phyloP scores from a whole-genome alignment of 2,113 vertebrate genomes.

The Serilophus lunatus region DNA sequence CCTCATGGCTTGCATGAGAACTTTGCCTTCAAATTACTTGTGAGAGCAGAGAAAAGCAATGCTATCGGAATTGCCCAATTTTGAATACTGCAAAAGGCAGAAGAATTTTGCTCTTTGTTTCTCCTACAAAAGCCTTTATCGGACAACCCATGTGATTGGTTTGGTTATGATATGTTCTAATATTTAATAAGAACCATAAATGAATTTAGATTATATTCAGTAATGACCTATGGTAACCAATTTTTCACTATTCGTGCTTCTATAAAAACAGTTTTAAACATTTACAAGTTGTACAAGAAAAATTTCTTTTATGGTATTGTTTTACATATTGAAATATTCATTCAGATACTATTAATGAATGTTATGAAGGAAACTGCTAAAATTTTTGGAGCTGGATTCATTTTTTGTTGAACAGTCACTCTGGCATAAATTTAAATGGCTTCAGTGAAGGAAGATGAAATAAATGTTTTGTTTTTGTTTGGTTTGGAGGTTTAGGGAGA shows the following conservation, averaged over 20 bases:
- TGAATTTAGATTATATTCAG: not conserved
- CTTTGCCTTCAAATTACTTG: constrained; percentile 17
- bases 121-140: not conserved
- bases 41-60: not conserved
- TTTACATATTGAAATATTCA: not conserved
- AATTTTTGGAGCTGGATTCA: not conserved
- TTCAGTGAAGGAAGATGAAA: not conserved
- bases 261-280: not conserved
- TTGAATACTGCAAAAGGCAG: not conserved
- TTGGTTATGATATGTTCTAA: not conserved
- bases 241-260: not conserved
- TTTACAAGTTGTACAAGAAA: not conserved
- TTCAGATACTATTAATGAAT: not conserved
- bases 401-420: not conserved
- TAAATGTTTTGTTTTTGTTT: not conserved
- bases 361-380: not conserved
- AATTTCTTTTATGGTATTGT: not conserved
- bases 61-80: not conserved
- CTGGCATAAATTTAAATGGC: not conserved
- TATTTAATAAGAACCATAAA: not conserved
- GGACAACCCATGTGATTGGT: not conserved
- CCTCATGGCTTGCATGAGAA: not conserved
- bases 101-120: not conserved
- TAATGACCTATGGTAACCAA: not conserved
- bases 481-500: not conserved